Evolutionary conservation across 1,140 invertebrate genomes (phyloP).

Genomic region (Orchesella cincta): DNA sequence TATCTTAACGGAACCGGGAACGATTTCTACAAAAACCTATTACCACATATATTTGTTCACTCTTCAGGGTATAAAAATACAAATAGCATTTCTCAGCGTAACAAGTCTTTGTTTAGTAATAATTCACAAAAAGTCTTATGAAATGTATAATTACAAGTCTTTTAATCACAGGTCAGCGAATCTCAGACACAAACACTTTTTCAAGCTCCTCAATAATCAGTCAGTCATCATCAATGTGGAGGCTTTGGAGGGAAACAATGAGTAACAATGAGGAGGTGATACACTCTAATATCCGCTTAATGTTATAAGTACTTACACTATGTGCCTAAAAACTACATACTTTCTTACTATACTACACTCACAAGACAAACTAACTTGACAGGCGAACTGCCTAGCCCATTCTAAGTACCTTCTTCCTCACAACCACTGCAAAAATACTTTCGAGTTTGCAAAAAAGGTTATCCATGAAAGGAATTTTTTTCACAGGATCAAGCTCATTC

Average conservation of each 20-base stretch:
- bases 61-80: no score
- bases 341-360: background rate
- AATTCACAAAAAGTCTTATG: no score
- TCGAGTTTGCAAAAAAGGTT: no score
- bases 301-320: background rate
- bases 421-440: no score
- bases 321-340: background rate
- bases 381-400: background rate
- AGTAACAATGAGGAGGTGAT: background rate
- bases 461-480: background rate
- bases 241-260: background rate
- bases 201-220: background rate
- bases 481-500: background rate
- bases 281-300: background rate
- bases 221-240: background rate
- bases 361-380: background rate
- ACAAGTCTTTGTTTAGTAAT: no score
- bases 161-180: no score
- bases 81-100: no score
- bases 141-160: no score
- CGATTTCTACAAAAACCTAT: no score
- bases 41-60: background rate
- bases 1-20: no score
- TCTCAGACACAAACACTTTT: no score
- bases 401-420: background rate